phyloP scores from a whole-genome alignment of 2,113 vertebrate genomes.

The Oophaga pumilio region DNA sequence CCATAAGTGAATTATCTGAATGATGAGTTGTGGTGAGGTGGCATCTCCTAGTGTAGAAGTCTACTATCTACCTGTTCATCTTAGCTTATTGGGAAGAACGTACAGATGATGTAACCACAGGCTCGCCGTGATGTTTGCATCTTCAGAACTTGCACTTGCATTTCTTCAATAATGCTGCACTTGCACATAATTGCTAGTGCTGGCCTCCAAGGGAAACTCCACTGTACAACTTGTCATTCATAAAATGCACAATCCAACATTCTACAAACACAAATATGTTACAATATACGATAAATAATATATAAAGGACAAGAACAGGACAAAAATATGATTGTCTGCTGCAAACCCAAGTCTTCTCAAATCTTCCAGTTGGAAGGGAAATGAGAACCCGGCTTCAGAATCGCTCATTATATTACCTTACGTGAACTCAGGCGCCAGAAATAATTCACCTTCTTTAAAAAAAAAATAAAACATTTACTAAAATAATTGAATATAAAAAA shows the following conservation, averaged over 20 bases:
- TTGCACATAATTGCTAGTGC: too few relatives aligned
- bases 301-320: background rate
- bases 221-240: background rate
- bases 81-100: too few relatives aligned
- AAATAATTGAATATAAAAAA: background rate
- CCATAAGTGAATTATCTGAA: too few relatives aligned
- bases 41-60: too few relatives aligned
- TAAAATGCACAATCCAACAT: background rate
- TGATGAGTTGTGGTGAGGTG: too few relatives aligned
- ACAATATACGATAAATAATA: constrained; percentile 8
- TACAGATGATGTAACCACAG: too few relatives aligned
- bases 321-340: constrained; percentile 16
- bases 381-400: background rate
- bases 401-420: constrained; percentile 2
- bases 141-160: too few relatives aligned
- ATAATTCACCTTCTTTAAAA: background rate
- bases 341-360: background rate
- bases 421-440: background rate
- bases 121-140: too few relatives aligned
- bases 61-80: too few relatives aligned
- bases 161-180: too few relatives aligned
- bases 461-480: background rate
- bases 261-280: background rate
- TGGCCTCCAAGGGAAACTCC: too few relatives aligned
- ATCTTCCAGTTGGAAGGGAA: background rate